Evolutionary conservation across 92 coral and sea anemone genomes (phyloP).

Genomic region (Pocillopora grandis): DNA sequence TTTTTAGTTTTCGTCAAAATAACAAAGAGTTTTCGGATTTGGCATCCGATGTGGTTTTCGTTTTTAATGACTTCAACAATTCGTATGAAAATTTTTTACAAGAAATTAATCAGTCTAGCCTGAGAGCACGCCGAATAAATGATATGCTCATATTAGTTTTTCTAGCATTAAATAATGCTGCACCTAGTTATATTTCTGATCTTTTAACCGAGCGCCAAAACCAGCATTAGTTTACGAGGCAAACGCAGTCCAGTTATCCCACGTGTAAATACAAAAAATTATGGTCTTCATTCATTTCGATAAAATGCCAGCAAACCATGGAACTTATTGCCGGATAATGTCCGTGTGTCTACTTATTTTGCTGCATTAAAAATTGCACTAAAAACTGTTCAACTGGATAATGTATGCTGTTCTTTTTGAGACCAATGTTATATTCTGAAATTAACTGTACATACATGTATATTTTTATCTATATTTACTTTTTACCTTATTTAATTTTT

Average conservation of each 20-base stretch:
- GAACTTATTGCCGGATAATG: slow-evolving; percentile 6
- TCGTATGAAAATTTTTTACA: no score
- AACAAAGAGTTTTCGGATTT: no score
- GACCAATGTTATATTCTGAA: background rate
- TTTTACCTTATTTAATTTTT: no score
- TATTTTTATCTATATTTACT: no score
- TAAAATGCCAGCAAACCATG: slow-evolving; percentile 7
- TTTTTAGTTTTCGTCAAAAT: no score
- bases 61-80: no score
- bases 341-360: background rate
- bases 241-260: background rate
- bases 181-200: slow-evolving; percentile 1
- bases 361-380: slow-evolving; percentile 3
- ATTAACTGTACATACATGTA: no score
- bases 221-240: slow-evolving; percentile 1
- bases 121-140: slow-evolving; percentile 3
- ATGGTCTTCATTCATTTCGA: background rate
- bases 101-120: background rate
- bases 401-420: slow-evolving; percentile 13
- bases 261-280: no score
- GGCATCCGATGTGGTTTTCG: no score
- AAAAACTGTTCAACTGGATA: slow-evolving; percentile 1
- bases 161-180: slow-evolving; percentile 15
- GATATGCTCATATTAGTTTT: background rate
- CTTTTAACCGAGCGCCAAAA: background rate